Conservation (phyloP, 2,797 vertebrate species). For the Apogon hyalosoma region DNA sequence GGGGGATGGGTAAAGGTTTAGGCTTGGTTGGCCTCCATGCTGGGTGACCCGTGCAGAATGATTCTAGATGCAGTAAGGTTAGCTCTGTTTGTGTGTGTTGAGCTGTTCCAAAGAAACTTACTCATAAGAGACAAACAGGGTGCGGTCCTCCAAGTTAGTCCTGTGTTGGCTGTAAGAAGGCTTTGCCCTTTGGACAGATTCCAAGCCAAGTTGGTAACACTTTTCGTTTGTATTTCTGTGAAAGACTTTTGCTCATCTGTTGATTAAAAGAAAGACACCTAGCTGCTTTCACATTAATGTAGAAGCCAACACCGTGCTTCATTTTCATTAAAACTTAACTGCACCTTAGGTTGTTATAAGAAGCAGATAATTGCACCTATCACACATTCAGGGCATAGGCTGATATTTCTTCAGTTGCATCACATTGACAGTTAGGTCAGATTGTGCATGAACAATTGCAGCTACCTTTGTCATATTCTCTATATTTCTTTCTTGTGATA, state of each 20-base stretch:
- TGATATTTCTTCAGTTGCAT: background rate
- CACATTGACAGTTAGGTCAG: background rate
- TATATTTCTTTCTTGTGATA: no score
- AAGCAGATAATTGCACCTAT: background rate
- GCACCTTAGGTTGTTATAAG: background rate
- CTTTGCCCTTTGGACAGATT: background rate
- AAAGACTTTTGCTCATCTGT: no score
- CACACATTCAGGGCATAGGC: background rate
- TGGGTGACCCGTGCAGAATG: slow-evolving; percentile 66
- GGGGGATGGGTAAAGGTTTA: slow-evolving; percentile 56
- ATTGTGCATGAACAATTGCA: background rate
- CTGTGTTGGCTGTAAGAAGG: slow-evolving; percentile 1
- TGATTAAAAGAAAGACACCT: no score
- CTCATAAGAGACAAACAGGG: slow-evolving; percentile 35
- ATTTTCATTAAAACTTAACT: background rate
- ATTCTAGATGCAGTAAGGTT: slow-evolving; percentile 56
- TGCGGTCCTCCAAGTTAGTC: slow-evolving; percentile 13
- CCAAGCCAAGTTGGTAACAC: background rate
- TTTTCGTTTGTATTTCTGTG: no score
- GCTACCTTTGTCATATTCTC: no score
- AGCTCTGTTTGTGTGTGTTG: slow-evolving; percentile 9
- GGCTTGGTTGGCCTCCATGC: slow-evolving; percentile 50
- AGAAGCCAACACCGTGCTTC: background rate
- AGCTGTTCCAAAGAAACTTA: slow-evolving; percentile 14
- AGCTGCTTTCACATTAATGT: no score